These are phyloP conservation scores for Siderastrea siderea DNA, from an alignment of 92 coral and sea anemone genomes.

Conservation along the genomic window DNA sequence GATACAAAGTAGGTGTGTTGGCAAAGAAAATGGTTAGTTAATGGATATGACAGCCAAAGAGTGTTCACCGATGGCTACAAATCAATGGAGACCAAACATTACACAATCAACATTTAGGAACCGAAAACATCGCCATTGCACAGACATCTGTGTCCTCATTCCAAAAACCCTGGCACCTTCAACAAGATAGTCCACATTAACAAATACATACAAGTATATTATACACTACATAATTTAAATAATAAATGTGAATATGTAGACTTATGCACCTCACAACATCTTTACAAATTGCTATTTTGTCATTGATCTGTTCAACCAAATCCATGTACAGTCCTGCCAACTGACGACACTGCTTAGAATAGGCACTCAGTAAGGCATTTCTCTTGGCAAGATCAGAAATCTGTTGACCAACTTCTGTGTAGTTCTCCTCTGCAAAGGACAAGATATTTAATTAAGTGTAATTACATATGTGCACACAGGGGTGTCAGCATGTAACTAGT, in stretches of 20 bases:
- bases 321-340: conserved; percentile 72
- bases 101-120: too few species aligned
- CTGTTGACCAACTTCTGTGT: conserved; percentile 6
- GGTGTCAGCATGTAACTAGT: background rate
- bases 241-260: too few species aligned
- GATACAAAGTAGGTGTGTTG: too few species aligned
- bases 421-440: conserved; percentile 21
- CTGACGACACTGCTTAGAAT: conserved; percentile 80
- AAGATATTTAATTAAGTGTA: background rate
- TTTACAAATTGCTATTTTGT: conserved; percentile 63
- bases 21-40: too few species aligned
- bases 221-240: too few species aligned
- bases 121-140: too few species aligned
- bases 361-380: conserved; percentile 72
- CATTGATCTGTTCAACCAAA: conserved; percentile 77
- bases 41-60: too few species aligned
- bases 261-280: conserved; percentile 75
- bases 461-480: too few species aligned
- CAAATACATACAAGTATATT: background rate
- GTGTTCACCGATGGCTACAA: too few species aligned
- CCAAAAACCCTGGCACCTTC: too few species aligned
- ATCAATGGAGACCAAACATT: too few species aligned
- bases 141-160: too few species aligned
- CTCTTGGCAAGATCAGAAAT: conserved; percentile 83
- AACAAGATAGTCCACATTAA: background rate